Conservation (phyloP, 2,113 vertebrate species). For the Caloenas nicobarica region DNA sequence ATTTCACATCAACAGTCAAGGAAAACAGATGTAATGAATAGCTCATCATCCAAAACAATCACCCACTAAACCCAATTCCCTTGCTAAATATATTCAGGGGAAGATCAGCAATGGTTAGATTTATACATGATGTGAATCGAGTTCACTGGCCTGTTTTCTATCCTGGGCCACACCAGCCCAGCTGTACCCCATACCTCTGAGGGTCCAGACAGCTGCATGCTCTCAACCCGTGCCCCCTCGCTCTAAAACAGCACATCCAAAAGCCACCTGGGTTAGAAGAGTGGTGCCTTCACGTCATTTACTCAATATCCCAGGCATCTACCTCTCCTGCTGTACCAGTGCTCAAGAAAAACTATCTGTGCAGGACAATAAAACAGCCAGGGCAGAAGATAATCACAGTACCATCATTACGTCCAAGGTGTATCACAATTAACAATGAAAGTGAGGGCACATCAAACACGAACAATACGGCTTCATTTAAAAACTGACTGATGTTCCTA, state of each 20-base stretch:
- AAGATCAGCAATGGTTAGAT: neutral
- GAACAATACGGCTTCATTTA: neutral
- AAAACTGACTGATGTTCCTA: neutral
- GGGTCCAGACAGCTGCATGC: neutral
- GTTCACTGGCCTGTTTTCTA: neutral
- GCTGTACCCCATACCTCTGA: neutral
- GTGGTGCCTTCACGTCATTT: neutral
- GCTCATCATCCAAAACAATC: slow-evolving; percentile 60
- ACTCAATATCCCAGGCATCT: neutral
- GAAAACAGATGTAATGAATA: slow-evolving; percentile 61
- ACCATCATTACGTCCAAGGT: neutral
- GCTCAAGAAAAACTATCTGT: neutral
- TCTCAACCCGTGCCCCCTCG: neutral
- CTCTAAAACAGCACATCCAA: neutral
- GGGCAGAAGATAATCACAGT: neutral
- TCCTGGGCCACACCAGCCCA: neutral
- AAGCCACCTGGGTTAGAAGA: neutral
- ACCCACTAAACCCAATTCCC: slow-evolving; percentile 1
- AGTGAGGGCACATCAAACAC: neutral
- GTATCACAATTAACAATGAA: neutral
- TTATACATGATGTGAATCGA: neutral
- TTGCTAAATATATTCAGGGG: neutral
- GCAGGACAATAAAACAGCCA: neutral
- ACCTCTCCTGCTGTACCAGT: neutral
- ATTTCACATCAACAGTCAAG: slow-evolving; percentile 59